Percentiles rank a stretch among this genome's conserved stretches.
These are phyloP conservation scores for Carcharodon carcharias DNA, from an alignment of 2,797 vertebrate genomes.

Conservation along the genomic window DNA sequence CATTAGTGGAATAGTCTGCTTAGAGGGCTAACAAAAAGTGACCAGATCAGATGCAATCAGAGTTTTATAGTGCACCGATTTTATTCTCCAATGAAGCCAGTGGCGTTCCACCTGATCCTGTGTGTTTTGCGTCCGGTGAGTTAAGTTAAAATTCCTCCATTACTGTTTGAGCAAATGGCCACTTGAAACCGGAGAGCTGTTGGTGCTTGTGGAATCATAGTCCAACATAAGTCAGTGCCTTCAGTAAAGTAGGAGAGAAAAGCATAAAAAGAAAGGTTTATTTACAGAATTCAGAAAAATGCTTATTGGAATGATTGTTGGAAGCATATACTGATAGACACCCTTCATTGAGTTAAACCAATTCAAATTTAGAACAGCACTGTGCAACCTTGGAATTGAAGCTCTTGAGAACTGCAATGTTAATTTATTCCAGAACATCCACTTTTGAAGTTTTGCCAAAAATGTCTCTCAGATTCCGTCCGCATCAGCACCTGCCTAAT, in stretches of 20 bases:
- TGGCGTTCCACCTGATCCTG: neutral
- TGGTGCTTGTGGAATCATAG: neutral
- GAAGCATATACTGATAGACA: neutral
- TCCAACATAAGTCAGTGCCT: neutral
- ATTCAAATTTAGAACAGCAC: neutral
- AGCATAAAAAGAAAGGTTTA: neutral
- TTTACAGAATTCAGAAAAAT: neutral
- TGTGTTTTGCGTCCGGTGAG: neutral
- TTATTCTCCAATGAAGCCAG: neutral
- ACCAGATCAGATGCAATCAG: neutral
- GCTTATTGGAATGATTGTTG: neutral
- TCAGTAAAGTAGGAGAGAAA: neutral
- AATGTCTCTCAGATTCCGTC: constrained; percentile 45
- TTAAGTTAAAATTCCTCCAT: neutral
- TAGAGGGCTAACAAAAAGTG: neutral
- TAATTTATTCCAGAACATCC: constrained; percentile 58
- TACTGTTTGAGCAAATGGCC: neutral
- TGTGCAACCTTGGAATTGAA: constrained; percentile 10
- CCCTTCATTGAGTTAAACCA: neutral
- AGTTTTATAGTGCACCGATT: neutral
- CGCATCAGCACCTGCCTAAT: constrained; percentile 33
- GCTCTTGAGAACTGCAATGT: constrained; percentile 52
- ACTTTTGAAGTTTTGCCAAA: constrained; percentile 56
- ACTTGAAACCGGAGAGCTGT: neutral
- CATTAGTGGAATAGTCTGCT: neutral